These are phyloP conservation scores for Glyptemys insculpta DNA, from an alignment of 2,797 vertebrate species.

Conservation along the genomic window DNA sequence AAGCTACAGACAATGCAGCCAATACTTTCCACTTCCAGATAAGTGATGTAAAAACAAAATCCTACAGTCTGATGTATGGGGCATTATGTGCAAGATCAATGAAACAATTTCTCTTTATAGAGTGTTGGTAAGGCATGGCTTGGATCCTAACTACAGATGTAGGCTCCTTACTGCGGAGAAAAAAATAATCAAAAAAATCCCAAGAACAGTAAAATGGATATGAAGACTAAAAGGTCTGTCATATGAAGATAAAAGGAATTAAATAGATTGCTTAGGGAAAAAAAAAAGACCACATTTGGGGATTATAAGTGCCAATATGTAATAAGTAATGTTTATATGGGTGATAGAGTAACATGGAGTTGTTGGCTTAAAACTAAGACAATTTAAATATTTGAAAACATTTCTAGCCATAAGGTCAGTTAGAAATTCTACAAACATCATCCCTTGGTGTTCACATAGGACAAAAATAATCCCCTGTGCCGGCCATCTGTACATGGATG, in stretches of 20 bases:
- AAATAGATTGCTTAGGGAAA: no score
- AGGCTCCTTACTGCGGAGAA: not conserved
- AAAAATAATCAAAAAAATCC: no score
- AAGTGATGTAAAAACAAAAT: not conserved
- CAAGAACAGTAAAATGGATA: not conserved
- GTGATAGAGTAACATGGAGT: no score
- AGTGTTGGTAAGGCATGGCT: not conserved
- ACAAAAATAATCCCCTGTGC: not conserved
- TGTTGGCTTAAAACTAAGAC: no score
- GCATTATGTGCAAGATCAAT: not conserved
- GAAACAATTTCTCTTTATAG: accelerated
- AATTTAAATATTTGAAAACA: not conserved
- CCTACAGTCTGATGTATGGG: not conserved
- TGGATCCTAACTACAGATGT: not conserved
- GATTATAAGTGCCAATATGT: no score
- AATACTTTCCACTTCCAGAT: not conserved
- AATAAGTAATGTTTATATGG: no score
- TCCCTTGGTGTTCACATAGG: not conserved
- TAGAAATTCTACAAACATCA: not conserved
- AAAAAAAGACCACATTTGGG: no score
- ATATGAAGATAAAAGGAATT: not conserved
- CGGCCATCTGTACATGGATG: not conserved
- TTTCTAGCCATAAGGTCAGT: not conserved
- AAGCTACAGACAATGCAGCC: not conserved
- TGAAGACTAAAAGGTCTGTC: not conserved